A percentile compares a stretch with the other conserved stretches of the same genome.
Evolutionary conservation across 1,140 invertebrate species (phyloP).

Genomic region (Pseudoatta argentina): DNA sequence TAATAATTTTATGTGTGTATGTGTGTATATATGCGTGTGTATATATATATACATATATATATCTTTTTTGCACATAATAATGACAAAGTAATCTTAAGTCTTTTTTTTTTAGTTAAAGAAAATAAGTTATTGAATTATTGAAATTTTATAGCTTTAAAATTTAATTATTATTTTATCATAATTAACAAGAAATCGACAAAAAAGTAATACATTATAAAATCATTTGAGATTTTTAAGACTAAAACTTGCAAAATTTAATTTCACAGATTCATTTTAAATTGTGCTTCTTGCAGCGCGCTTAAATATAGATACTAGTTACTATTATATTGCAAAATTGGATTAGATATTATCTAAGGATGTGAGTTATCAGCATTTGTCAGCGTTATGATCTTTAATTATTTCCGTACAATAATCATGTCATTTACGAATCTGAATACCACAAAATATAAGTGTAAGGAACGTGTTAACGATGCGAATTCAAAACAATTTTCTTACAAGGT

Average conservation of each 20-base stretch:
- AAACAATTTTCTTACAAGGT: background rate
- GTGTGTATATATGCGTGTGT: no score
- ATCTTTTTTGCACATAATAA: background rate
- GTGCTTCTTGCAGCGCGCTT: background rate
- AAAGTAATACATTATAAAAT: background rate
- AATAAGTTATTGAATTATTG: background rate
- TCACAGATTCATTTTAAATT: background rate
- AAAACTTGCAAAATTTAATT: background rate
- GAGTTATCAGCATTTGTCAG: background rate
- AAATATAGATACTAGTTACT: background rate
- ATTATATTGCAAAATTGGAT: slow-evolving; percentile 7
- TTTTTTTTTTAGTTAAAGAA: background rate
- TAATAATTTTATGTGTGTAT: background rate
- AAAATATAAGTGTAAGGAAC: background rate
- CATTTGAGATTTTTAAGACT: no score
- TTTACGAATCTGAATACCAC: background rate
- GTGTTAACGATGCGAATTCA: background rate
- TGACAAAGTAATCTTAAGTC: background rate
- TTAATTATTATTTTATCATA: no score
- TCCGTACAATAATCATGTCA: background rate
- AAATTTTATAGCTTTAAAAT: background rate
- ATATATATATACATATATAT: background rate
- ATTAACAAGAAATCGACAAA: background rate
- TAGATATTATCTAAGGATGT: background rate
- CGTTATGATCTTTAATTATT: background rate